phyloP scores from a whole-genome alignment of 2,113 vertebrate genomes.

The Seriola quinqueradiata region DNA sequence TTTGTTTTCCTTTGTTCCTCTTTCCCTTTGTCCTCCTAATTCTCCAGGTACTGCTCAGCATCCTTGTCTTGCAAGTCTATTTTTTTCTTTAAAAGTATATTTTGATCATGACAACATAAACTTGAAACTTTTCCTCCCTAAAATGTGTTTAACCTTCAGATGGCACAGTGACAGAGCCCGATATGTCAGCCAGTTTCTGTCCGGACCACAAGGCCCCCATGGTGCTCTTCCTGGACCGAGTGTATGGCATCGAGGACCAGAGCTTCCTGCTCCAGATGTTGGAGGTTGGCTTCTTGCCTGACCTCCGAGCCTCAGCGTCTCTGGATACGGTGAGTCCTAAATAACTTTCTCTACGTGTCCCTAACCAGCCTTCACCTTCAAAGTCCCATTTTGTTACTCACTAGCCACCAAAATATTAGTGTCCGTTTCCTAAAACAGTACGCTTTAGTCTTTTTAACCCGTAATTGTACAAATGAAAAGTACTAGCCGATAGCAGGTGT shows the following conservation, averaged over 20 bases:
- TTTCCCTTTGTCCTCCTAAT: background rate
- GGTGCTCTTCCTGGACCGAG: slow-evolving; percentile 97
- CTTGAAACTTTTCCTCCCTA: background rate
- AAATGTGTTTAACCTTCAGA: slow-evolving; percentile 81
- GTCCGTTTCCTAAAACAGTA: background rate
- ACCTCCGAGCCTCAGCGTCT: slow-evolving; percentile 93
- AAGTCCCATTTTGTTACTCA: background rate
- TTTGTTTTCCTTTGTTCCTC: background rate
- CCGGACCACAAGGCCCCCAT: slow-evolving; percentile 98
- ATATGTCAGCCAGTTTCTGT: slow-evolving; percentile 96
- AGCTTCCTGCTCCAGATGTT: slow-evolving; percentile 93
- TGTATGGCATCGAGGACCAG: slow-evolving; percentile 97
- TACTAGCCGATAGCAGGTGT: background rate
- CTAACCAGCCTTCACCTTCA: background rate
- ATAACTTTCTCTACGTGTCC: background rate
- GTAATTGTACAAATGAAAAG: background rate
- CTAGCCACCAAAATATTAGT: background rate
- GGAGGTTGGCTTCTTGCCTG: slow-evolving; percentile 97
- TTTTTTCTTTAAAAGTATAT: background rate
- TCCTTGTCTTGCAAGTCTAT: no score
- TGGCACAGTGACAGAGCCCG: slow-evolving; percentile 92
- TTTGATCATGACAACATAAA: background rate
- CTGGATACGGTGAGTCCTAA: slow-evolving; percentile 90
- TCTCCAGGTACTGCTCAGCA: background rate
- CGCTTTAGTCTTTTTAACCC: background rate